Evolutionary conservation across 2,888 invertebrate species (phyloP).

Genomic region (Mycalesis mineus): DNA sequence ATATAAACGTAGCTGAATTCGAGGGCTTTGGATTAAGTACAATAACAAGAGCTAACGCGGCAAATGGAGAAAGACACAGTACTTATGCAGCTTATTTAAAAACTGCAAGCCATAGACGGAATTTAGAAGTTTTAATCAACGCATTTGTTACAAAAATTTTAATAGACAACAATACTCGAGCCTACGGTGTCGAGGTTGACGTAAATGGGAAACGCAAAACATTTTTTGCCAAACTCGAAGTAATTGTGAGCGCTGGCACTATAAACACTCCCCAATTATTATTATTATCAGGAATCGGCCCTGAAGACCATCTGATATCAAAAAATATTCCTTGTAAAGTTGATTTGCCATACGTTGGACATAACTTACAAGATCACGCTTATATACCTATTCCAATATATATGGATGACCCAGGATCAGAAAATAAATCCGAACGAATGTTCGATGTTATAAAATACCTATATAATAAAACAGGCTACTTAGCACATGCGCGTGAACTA

Average conservation of each 20-base stretch:
- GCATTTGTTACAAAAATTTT: constrained; percentile 69
- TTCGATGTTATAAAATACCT: constrained; percentile 67
- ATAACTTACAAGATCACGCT: too few relatives aligned
- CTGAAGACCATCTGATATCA: too few relatives aligned
- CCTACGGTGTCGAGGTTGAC: constrained; percentile 39
- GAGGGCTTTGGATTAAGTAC: constrained; percentile 58
- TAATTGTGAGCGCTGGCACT: too few relatives aligned
- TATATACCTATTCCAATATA: too few relatives aligned
- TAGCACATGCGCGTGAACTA: too few relatives aligned
- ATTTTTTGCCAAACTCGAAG: too few relatives aligned
- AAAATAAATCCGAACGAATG: constrained; percentile 14
- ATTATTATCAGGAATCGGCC: too few relatives aligned
- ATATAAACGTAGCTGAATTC: constrained; percentile 59
- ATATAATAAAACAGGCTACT: constrained; percentile 40
- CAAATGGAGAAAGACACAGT: constrained; percentile 65
- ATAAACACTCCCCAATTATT: too few relatives aligned
- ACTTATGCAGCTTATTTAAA: constrained; percentile 68
- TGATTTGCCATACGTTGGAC: too few relatives aligned
- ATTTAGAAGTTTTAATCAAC: constrained; percentile 61
- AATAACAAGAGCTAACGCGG: constrained; percentile 60
- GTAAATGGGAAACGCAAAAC: constrained; percentile 38
- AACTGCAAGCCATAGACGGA: constrained; percentile 39
- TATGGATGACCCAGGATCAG: too few relatives aligned
- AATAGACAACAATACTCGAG: constrained; percentile 25
- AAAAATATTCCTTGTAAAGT: too few relatives aligned